A percentile compares a stretch with the other conserved stretches of the same genome.
These are phyloP conservation scores for Formica aserva DNA, from an alignment of 2,888 invertebrate genomes.

Conservation along the genomic window DNA sequence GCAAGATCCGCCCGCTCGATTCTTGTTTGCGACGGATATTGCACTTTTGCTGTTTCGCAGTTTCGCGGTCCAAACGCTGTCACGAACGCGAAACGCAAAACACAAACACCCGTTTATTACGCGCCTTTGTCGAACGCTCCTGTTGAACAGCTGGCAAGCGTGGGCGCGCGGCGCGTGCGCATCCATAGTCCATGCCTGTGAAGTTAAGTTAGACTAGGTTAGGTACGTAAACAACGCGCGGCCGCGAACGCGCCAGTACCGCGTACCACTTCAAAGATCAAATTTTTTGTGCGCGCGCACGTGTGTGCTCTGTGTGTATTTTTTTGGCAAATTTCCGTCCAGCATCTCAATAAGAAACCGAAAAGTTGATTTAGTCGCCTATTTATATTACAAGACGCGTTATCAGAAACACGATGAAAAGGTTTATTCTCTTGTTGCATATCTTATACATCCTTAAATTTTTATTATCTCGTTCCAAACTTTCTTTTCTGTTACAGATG, in stretches of 20 bases:
- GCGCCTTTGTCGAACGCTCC: conserved; percentile 1
- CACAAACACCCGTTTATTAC: neutral
- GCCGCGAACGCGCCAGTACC: neutral
- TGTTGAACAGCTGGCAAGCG: conserved; percentile 58
- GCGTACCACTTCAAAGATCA: neutral
- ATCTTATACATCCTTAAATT: too few relatives aligned
- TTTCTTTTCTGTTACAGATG: neutral
- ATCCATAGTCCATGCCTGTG: neutral
- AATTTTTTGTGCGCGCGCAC: neutral
- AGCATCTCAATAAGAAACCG: neutral
- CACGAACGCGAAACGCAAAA: neutral
- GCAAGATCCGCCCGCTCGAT: neutral
- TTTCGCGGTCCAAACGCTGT: neutral
- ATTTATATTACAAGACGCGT: neutral
- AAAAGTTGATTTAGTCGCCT: neutral
- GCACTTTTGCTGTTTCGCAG: neutral
- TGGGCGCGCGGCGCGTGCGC: conserved; percentile 61
- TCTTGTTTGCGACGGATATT: neutral
- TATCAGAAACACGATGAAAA: neutral
- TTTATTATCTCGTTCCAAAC: neutral
- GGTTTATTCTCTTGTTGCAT: neutral
- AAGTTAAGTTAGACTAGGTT: conserved; percentile 46
- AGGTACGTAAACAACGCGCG: conserved; percentile 55
- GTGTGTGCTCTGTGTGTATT: neutral
- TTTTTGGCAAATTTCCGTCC: neutral